Base-by-base conservation (phyloP, 2,113 vertebrate genomes). In the Periophthalmus modestus region DNA sequence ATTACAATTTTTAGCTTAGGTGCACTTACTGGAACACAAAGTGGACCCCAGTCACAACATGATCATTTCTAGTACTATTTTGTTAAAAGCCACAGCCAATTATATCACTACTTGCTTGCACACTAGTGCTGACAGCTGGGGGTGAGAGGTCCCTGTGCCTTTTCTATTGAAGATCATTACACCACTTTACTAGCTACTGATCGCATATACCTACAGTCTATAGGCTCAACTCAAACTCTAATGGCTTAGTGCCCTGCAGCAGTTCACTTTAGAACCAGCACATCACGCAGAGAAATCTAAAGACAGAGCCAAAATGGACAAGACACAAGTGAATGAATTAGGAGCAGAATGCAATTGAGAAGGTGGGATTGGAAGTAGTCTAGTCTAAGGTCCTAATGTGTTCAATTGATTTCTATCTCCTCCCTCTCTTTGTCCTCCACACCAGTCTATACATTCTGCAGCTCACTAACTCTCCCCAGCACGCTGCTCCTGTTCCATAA, bases 371-470 rank as follows among this genome's bases (percentile, higher is more conserved):
- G 18, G 47, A 55, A 62, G 73, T 73, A 70, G 72, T 69, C 86
- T 24, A 18, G 73, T 72, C 46, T 33, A 18, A 65, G 66, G 66
- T 66, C 70, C 57, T 81, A 80, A 82, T 78, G 75, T 67, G 65
- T 77, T 14, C 23, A 77, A 85, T 74, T 77, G 79, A 84, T 74
- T 68, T 80, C 79, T 39, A 68, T 71, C 75, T 77, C 58, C 19
- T 72, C 61, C 16, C n/a, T 65, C 46, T n/a, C 57, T 52, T 18
- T 34, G 50, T 73, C 66, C 47, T 54, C 78, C n/a, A 21, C 58
- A 62, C 67, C 39, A 68, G 39, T 23, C 57, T 50, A 59, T 75
- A 67, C 48, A 48, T 65, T 73, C 24, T 70, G 68, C 19, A 0
- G 28, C 54, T 54, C 68, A 73, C 69, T 75, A 69, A 59, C 80